phyloP scores from a whole-genome alignment of 2,888 invertebrate genomes.

The Callinectes sapidus region DNA sequence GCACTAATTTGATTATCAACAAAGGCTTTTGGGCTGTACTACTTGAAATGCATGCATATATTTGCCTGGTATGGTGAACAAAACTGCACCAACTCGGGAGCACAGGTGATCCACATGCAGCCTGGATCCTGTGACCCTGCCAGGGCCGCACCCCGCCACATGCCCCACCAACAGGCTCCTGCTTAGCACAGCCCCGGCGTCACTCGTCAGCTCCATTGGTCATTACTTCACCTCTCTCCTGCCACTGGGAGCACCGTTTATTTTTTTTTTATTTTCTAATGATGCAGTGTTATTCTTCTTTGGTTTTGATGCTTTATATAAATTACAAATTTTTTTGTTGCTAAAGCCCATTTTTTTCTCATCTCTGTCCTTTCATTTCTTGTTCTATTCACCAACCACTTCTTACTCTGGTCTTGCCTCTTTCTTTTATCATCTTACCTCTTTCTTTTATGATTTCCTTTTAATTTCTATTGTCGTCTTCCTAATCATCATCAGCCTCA shows the following conservation, averaged over 20 bases:
- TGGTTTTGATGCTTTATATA: background rate
- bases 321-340: background rate
- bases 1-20: background rate
- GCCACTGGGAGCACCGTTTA: background rate
- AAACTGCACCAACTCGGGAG: background rate
- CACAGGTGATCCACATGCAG: background rate
- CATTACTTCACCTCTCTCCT: slow-evolving; percentile 10
- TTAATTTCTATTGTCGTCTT: background rate
- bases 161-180: slow-evolving; percentile 7
- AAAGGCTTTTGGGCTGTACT: slow-evolving; percentile 12
- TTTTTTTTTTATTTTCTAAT: background rate
- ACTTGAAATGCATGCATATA: slow-evolving; percentile 16
- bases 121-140: background rate
- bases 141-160: background rate
- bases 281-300: slow-evolving; percentile 28
- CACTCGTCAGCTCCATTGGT: slow-evolving; percentile 15
- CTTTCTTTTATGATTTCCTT: background rate
- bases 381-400: background rate
- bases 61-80: slow-evolving; percentile 9
- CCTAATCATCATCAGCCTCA: background rate
- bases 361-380: background rate
- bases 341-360: background rate
- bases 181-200: slow-evolving; percentile 5
- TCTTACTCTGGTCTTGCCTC: too few relatives aligned
- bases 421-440: background rate